These are phyloP conservation scores for Eulithis testata DNA, from an alignment of 2,888 invertebrate species.

Conservation along the genomic window DNA sequence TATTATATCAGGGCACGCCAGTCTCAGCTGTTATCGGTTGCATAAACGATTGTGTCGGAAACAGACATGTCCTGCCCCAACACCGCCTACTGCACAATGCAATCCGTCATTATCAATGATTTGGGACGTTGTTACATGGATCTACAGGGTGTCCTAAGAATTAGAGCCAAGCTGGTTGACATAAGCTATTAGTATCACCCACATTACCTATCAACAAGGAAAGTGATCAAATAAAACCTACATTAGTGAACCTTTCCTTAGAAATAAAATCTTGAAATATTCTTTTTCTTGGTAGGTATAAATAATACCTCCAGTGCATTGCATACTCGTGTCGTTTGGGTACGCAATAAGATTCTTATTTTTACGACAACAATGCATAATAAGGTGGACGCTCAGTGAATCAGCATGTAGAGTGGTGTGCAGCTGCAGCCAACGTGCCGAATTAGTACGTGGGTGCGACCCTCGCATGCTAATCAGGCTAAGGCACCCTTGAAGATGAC, in stretches of 20 bases:
- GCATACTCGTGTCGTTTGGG: not conserved
- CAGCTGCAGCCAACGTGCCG: slow-evolving; percentile 58
- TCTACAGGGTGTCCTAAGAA: slow-evolving; percentile 16
- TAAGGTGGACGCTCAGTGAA: not conserved
- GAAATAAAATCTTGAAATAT: not conserved
- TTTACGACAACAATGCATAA: not conserved
- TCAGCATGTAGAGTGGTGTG: slow-evolving; percentile 48
- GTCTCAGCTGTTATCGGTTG: slow-evolving; percentile 57
- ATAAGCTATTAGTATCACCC: too few species aligned
- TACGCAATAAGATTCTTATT: not conserved
- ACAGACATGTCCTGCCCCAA: slow-evolving; percentile 80
- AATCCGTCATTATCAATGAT: slow-evolving; percentile 71
- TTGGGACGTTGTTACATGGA: slow-evolving; percentile 54
- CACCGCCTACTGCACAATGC: slow-evolving; percentile 74
- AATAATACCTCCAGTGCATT: too few species aligned
- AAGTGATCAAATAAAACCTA: not conserved
- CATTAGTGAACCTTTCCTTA: not conserved
- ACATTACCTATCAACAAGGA: not conserved
- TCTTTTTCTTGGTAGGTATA: too few species aligned
- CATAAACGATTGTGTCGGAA: slow-evolving; percentile 72
- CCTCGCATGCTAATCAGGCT: slow-evolving; percentile 58
- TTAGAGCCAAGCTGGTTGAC: not conserved
- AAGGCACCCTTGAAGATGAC: slow-evolving; percentile 37
- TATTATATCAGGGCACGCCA: slow-evolving; percentile 17
- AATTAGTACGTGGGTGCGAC: slow-evolving; percentile 53